phyloP scores from a whole-genome alignment of 2,113 vertebrate species.

The Chrysochloris asiatica region DNA sequence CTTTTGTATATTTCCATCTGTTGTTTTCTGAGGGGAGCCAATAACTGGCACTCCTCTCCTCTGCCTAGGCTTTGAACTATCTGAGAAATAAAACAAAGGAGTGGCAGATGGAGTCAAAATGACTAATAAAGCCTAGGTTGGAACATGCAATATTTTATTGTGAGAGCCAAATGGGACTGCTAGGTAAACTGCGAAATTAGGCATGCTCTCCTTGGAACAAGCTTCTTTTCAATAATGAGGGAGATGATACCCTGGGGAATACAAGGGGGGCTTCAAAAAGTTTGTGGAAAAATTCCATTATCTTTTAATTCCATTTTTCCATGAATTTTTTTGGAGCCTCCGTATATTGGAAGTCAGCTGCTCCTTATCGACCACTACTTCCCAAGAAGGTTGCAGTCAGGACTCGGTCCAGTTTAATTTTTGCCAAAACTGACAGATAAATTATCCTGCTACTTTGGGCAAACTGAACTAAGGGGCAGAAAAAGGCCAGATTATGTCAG shows the following conservation, averaged over 20 bases:
- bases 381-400: neutral
- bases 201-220: neutral
- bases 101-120: constrained; percentile 52
- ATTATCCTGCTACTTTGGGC: neutral
- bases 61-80: constrained; percentile 55
- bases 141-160: neutral
- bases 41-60: constrained; percentile 29
- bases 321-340: too few species aligned
- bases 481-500: constrained; percentile 3
- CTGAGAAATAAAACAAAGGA: constrained; percentile 53
- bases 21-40: constrained; percentile 58
- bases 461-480: constrained; percentile 4
- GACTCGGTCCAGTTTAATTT: neutral
- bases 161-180: constrained; percentile 25
- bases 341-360: too few species aligned
- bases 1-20: constrained; percentile 57
- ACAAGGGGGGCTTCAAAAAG: neutral
- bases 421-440: neutral
- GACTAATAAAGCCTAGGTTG: constrained; percentile 31
- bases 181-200: neutral
- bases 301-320: too few species aligned
- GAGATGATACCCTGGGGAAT: neutral
- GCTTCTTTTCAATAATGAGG: too few species aligned
- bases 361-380: neutral
- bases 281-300: too few species aligned